phyloP scores from a whole-genome alignment of 2,797 vertebrate genomes.

The Sarcoramphus papa region DNA sequence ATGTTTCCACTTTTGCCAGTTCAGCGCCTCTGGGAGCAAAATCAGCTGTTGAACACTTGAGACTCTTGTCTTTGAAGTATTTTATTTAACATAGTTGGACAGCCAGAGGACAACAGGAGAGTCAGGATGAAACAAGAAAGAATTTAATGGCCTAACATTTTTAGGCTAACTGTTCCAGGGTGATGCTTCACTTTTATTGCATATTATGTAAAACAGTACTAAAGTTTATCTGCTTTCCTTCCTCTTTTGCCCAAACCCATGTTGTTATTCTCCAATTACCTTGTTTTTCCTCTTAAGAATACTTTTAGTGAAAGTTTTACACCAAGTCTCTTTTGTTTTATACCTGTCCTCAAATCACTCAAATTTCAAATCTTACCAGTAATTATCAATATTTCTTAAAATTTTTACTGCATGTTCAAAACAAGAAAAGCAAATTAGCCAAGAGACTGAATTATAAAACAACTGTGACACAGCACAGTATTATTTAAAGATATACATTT shows the following conservation, averaged over 20 bases:
- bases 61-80: conserved; percentile 8
- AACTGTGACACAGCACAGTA: neutral
- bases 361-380: neutral
- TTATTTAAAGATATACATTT: neutral
- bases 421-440: neutral
- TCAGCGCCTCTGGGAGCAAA: conserved; percentile 40
- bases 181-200: neutral
- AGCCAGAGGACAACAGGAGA: conserved; percentile 23
- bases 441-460: neutral
- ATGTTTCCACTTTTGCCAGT: conserved; percentile 10
- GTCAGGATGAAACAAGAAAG: neutral
- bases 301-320: neutral
- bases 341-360: neutral
- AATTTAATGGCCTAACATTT: conserved; percentile 3
- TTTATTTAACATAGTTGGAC: neutral
- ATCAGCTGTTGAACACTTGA: conserved; percentile 23
- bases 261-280: neutral
- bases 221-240: neutral
- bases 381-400: neutral
- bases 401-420: neutral
- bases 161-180: neutral
- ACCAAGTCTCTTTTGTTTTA: neutral
- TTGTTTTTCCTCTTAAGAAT: neutral
- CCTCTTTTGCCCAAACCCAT: neutral
- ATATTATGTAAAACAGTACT: neutral